These are phyloP conservation scores for Sebastes trivittatus DNA, from an alignment of 2,797 vertebrate species.

Conservation along the genomic window DNA sequence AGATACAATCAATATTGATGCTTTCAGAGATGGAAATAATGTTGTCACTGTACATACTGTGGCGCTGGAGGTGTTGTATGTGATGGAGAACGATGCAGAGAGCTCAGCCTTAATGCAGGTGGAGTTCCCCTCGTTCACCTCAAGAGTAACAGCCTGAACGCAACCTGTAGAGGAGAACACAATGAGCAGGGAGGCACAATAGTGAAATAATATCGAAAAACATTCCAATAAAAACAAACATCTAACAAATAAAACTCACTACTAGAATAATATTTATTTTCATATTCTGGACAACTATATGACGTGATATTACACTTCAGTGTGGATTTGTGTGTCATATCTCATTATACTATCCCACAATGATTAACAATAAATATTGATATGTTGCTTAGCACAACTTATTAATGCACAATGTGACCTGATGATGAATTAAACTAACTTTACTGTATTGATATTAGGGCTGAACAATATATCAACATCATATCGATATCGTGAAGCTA, in stretches of 20 bases:
- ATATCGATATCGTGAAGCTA: too few species aligned
- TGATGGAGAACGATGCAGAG: slow-evolving; percentile 83
- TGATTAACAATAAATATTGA: neutral
- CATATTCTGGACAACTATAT: neutral
- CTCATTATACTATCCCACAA: neutral
- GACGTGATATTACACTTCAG: neutral
- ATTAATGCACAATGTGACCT: neutral
- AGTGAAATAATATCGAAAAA: neutral
- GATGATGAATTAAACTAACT: neutral
- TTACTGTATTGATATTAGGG: neutral
- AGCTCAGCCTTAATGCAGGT: slow-evolving; percentile 90
- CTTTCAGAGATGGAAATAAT: neutral
- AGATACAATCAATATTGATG: neutral
- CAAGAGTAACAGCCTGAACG: slow-evolving; percentile 81
- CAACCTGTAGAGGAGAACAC: slow-evolving; percentile 58
- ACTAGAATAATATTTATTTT: neutral
- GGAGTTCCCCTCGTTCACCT: slow-evolving; percentile 83
- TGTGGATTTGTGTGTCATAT: neutral
- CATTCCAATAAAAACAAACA: neutral
- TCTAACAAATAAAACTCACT: neutral
- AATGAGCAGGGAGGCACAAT: neutral
- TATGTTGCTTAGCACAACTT: too few species aligned
- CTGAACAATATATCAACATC: too few species aligned
- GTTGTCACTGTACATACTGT: slow-evolving; percentile 51
- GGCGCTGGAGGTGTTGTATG: slow-evolving; percentile 74